phyloP scores from a whole-genome alignment of 2,888 invertebrate genomes.

The Phortica magna region DNA sequence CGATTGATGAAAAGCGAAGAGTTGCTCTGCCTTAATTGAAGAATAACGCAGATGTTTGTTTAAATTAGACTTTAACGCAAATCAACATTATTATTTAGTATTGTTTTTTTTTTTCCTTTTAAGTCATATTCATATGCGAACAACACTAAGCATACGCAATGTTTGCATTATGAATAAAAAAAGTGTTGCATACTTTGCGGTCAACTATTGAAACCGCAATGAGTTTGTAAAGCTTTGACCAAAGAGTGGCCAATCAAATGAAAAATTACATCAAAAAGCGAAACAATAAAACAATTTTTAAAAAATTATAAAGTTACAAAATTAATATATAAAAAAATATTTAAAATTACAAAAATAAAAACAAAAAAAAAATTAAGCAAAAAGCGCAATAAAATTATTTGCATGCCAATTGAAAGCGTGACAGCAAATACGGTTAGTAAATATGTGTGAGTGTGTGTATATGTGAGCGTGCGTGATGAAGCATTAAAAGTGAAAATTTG shows the following conservation, averaged over 20 bases:
- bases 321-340: neutral
- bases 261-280: neutral
- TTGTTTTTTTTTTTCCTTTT: no score
- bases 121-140: neutral
- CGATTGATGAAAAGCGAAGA: no score
- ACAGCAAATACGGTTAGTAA: no score
- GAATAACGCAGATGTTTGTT: no score
- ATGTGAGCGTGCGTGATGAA: no score
- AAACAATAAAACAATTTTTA: neutral
- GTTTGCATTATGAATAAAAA: neutral
- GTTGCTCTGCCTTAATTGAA: no score
- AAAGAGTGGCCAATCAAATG: neutral
- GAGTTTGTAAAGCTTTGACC: neutral
- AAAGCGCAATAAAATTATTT: slow-evolving; percentile 13
- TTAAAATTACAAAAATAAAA: slow-evolving; percentile 10
- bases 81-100: no score
- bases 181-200: slow-evolving; percentile 5
- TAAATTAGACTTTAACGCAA: no score
- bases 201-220: neutral
- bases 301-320: neutral
- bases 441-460: no score
- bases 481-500: no score
- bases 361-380: neutral
- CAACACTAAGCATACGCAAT: neutral
- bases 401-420: neutral